Conservation (phyloP, 1,140 invertebrate genomes). For the Ctenoplectra terminalis region DNA sequence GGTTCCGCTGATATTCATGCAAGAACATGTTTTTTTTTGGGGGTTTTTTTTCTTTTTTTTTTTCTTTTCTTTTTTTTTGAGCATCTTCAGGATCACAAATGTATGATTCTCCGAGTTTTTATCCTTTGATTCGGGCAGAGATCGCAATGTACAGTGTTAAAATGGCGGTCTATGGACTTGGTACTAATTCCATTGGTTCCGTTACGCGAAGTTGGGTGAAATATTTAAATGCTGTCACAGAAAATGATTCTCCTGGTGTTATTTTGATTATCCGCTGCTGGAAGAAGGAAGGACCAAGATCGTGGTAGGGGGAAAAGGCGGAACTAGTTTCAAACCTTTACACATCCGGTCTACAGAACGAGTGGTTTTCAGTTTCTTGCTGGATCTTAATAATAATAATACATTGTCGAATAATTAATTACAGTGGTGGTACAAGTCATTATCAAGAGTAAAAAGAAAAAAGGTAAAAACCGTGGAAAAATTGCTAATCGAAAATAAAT, state of each 20-base stretch:
- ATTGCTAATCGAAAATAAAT: not conserved
- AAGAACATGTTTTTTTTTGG: not conserved
- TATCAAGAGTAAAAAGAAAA: not conserved
- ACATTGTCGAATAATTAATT: not conserved
- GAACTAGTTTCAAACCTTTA: not conserved
- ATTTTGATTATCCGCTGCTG: conserved; percentile 5
- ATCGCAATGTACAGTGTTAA: conserved; percentile 22
- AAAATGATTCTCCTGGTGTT: not conserved
- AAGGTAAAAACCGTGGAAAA: too few species aligned
- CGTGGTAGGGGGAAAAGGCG: not conserved
- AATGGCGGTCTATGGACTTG: not conserved
- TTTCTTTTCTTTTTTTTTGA: conserved; percentile 12
- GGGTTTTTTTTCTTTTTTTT: not conserved
- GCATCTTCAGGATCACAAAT: conserved; percentile 38
- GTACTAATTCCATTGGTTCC: conserved; percentile 18
- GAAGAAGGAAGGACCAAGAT: not conserved
- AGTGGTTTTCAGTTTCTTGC: not conserved
- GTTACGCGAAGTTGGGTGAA: not conserved
- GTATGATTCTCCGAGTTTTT: conserved; percentile 18
- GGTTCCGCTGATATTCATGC: not conserved
- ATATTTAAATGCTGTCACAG: conserved; percentile 9
- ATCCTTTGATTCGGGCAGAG: not conserved
- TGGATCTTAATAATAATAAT: not conserved
- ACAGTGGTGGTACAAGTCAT: not conserved
- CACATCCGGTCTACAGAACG: not conserved